Base-by-base conservation (phyloP, 2,113 vertebrate genomes). In the Python bivittatus region DNA sequence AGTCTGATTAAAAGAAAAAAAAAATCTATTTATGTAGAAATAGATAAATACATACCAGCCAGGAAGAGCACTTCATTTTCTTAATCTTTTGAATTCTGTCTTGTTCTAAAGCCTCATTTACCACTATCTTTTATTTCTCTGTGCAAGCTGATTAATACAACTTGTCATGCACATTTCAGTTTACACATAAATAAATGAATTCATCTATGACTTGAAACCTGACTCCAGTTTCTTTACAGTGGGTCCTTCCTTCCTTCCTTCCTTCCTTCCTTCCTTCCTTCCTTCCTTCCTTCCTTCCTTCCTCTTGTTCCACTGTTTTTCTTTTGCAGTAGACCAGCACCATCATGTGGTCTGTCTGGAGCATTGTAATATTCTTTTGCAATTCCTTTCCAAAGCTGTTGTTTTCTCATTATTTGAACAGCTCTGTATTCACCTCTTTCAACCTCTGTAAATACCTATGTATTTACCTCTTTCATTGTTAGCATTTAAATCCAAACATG, bases 201-300 rank as follows among this genome's bases (percentile, higher is more conserved):
- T n/a, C n/a, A n/a, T n/a, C n/a, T n/a, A n/a, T n/a, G n/a, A n/a
- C n/a, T n/a, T n/a, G n/a, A n/a, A n/a, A n/a, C n/a, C n/a, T n/a
- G n/a, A n/a, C n/a, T n/a, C n/a, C n/a, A n/a, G n/a, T n/a, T n/a
- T n/a, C n/a, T n/a, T n/a, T n/a, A n/a, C n/a, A n/a, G n/a, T n/a
- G n/a, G n/a, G n/a, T 54, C 53, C 53, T 1, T 12, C 53, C 53
- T 0, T 54, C 53, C 10, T 0, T 54, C 53, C 1, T 1, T 58
- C 1, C 1, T 6, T 58, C 1, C 8, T 8, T 61, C 0, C 8
- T 27, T 68, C 4, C 0, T 4, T n/a, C 4, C 12, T 1, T 64
- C 11, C 27, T 1, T n/a, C 3, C 27, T 4, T 61, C 3, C 27
- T 12, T 17, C 13, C 13, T n/a, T 33, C n/a, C 5, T 13, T 68